Percentiles rank a stretch among this genome's conserved stretches.
Conservation (phyloP, 2,888 invertebrate genomes). For the Saturnia japonica region DNA sequence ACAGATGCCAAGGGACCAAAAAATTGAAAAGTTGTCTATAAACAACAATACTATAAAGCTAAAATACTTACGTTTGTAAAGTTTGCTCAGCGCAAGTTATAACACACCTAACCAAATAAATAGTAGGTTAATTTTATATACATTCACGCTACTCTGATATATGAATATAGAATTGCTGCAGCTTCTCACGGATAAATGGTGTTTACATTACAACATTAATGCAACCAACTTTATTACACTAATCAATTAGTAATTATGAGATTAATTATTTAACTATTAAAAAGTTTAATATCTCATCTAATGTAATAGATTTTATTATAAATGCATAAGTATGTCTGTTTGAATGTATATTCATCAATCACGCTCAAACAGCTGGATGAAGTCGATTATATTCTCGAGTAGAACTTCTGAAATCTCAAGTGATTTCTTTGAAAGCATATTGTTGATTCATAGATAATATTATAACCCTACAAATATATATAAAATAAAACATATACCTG, state of each 20-base stretch:
- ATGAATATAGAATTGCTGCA: slow-evolving; percentile 18
- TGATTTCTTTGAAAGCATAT: no score
- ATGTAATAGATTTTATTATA: no score
- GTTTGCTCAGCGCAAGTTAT: slow-evolving; percentile 78
- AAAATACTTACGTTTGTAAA: slow-evolving; percentile 73
- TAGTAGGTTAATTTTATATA: slow-evolving; percentile 61
- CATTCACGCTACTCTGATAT: slow-evolving; percentile 46
- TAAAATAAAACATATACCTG: no score
- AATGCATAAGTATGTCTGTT: no score
- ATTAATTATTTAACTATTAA: background rate
- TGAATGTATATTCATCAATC: background rate
- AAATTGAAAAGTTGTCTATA: slow-evolving; percentile 23
- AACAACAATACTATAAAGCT: slow-evolving; percentile 36
- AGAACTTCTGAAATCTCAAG: no score
- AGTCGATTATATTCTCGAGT: no score
- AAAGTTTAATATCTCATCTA: background rate
- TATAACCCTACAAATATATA: no score
- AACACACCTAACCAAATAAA: slow-evolving; percentile 78
- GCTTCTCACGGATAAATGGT: background rate
- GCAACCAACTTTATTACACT: background rate
- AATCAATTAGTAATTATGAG: background rate
- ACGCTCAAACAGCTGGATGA: no score
- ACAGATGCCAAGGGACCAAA: background rate
- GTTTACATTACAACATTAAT: slow-evolving; percentile 11
- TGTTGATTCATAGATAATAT: no score